Evolutionary conservation across 2,113 vertebrate genomes (phyloP), one percentile per base, ranked within the genome.

Genomic region (Cochlearius cochlearius): DNA sequence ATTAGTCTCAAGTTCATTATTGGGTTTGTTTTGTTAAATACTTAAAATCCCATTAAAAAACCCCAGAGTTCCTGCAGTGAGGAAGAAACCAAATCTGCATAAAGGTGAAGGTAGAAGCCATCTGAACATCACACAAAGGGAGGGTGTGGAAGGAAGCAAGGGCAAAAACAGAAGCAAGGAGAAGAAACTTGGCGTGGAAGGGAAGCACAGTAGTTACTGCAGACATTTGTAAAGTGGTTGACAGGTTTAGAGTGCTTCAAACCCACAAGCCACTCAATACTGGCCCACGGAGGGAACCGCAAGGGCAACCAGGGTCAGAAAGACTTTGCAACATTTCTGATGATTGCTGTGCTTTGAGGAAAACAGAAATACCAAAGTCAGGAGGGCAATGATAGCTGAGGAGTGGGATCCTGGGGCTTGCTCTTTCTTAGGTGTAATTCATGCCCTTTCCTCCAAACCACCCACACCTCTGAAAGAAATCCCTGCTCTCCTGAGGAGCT

Each of bases 271-370:
- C 32, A 56, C 53, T 79, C 71, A 66, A 8, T 39, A 80, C 14
- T 18, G n/a, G 55, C 3, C 1, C 82, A 62, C 0, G 0, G 72
- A 86, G 45, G 12, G 36, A 90, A 47, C 53, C 1, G 3, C 64
- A 80, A 71, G 21, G 55, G 34, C 59, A 87, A 32, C 7, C 15
- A 32, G 16, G 58, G 21, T 43, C 62, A 76, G 47, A 74, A 71
- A 36, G 30, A 49, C 36, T 89, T 71, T 17, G 41, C 53, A 91
- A 25, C 7, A 26, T 34, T 79, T 90, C 22, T 64, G 25, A 39
- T 20, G 29, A 45, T 34, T 74, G 32, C 26, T 52, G 32, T 45
- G 23, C 25, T 83, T 56, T 25, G 26, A 80, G 30, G 34, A 68
- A 63, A 82, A 29, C 32, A 68, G 52, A 56, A 75, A 79, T 12